Evolutionary conservation across 2,797 vertebrate species (phyloP).

Genomic region (Protonibea diacanthus): DNA sequence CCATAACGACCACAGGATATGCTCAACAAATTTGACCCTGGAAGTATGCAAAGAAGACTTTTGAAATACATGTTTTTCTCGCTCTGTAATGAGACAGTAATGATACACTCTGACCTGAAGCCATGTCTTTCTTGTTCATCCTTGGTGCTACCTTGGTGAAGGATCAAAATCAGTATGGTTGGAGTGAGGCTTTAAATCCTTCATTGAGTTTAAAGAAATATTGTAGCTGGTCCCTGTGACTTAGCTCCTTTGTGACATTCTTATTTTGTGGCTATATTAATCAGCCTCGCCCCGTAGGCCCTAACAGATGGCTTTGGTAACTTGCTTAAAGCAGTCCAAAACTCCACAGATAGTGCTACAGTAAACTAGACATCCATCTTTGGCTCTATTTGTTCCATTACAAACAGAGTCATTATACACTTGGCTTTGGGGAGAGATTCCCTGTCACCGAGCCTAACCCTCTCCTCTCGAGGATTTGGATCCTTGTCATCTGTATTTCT

Average conservation of each 20-base stretch:
- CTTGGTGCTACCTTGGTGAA: constrained; percentile 30
- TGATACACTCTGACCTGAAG: constrained; percentile 38
- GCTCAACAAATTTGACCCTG: constrained; percentile 28
- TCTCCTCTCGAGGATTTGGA: constrained; percentile 67
- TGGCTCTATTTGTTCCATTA: constrained; percentile 75
- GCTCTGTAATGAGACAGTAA: constrained; percentile 32
- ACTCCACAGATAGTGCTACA: constrained; percentile 79
- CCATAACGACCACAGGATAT: constrained; percentile 1
- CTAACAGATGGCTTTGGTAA: constrained; percentile 86
- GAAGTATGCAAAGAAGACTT: constrained; percentile 5
- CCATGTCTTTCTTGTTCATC: constrained; percentile 24
- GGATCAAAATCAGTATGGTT: constrained; percentile 30
- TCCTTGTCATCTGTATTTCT: constrained; percentile 72
- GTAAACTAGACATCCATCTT: constrained; percentile 81
- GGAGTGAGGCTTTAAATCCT: constrained; percentile 48
- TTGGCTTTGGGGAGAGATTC: constrained; percentile 75
- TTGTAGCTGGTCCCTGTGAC: constrained; percentile 76
- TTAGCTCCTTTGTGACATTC: constrained; percentile 80
- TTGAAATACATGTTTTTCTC: constrained; percentile 14
- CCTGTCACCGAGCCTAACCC: constrained; percentile 71
- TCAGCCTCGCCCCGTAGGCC: constrained; percentile 80
- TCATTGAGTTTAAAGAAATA: constrained; percentile 78
- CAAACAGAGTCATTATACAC: constrained; percentile 79
- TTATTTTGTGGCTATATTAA: constrained; percentile 86
- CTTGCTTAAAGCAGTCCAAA: constrained; percentile 82